A percentile compares a stretch with the other conserved stretches of the same genome.
phyloP scores from a whole-genome alignment of 2,113 vertebrate species.

The Elanoides forficatus region DNA sequence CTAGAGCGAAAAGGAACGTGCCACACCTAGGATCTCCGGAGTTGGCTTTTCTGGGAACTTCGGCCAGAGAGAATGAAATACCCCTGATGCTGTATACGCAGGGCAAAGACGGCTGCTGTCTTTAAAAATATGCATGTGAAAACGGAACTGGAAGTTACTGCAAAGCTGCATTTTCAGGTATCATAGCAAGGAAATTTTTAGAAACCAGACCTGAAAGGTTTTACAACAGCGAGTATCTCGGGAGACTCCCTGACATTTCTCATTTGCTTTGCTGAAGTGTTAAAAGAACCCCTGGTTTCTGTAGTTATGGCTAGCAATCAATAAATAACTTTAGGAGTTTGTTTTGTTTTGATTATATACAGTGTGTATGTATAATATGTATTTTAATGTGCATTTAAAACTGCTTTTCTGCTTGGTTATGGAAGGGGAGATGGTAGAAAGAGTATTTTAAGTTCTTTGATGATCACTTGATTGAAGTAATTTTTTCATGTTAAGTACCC shows the following conservation, averaged over 20 bases:
- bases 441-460: neutral
- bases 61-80: neutral
- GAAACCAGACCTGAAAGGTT: neutral
- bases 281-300: neutral
- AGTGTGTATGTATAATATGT: neutral
- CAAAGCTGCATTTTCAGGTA: constrained; percentile 25
- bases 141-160: neutral
- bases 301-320: neutral
- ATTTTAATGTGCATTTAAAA: neutral
- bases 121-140: neutral
- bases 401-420: neutral
- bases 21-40: neutral
- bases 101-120: neutral
- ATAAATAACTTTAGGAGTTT: neutral
- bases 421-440: neutral
- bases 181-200: neutral
- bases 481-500: neutral
- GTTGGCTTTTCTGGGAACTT: neutral
- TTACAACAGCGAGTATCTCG: neutral
- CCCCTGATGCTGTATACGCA: fast-evolving
- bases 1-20: constrained; percentile 41
- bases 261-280: neutral
- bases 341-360: neutral
- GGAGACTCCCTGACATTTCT: neutral
- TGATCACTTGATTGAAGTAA: neutral